Conservation (phyloP, 1,140 invertebrate genomes). For the Drosophila funebris region DNA sequence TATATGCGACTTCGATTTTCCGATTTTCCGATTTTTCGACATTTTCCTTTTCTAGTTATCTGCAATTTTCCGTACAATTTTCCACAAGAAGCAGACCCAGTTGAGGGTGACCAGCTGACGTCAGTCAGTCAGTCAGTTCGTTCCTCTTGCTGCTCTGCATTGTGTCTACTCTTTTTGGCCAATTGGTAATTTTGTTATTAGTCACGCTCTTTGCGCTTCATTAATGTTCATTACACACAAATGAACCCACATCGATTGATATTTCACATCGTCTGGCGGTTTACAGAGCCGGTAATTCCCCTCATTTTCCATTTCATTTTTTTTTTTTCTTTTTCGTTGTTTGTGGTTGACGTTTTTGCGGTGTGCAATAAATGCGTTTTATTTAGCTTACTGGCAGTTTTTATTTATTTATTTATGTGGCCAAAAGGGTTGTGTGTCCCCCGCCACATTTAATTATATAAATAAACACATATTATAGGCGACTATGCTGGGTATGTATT, state of each 20-base stretch:
- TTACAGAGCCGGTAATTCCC: constrained; percentile 53
- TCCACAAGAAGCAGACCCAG: background rate
- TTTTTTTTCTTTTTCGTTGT: too few relatives aligned
- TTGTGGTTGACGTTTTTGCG: constrained; percentile 78
- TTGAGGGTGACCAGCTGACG: constrained; percentile 37
- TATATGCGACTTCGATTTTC: constrained; percentile 51
- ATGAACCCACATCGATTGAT: constrained; percentile 82
- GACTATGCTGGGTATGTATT: constrained; percentile 9
- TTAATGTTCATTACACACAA: constrained; percentile 83
- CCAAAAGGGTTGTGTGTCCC: constrained; percentile 64
- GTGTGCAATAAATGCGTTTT: constrained; percentile 56
- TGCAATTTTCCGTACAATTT: constrained; percentile 33
- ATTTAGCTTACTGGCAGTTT: constrained; percentile 40
- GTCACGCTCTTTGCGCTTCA: constrained; percentile 83
- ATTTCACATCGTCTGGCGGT: constrained; percentile 72
- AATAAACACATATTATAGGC: constrained; percentile 72
- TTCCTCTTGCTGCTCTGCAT: background rate
- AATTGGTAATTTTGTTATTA: constrained; percentile 82
- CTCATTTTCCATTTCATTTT: background rate
- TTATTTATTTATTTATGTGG: constrained; percentile 66
- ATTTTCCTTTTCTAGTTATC: constrained; percentile 6
- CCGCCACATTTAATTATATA: constrained; percentile 75
- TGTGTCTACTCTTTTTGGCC: constrained; percentile 72
- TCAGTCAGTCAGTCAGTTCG: constrained; percentile 11
- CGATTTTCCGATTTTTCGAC: constrained; percentile 10